phyloP scores from a whole-genome alignment of 2,888 invertebrate species.

The Trissolcus japonicus region DNA sequence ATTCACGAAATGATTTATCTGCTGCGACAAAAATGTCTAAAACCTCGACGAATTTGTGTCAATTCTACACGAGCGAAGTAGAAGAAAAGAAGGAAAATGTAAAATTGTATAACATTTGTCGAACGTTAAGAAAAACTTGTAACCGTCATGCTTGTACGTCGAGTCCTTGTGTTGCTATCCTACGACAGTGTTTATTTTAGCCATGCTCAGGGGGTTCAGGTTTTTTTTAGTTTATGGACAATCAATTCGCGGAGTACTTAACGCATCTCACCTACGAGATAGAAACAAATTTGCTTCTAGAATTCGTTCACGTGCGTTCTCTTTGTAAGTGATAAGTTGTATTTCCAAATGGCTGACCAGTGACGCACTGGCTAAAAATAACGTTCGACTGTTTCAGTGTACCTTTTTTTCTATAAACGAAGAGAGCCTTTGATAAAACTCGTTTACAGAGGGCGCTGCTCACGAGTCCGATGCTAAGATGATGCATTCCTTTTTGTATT shows the following conservation, averaged over 20 bases:
- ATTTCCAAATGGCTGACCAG: conserved; percentile 21
- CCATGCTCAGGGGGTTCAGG: conserved; percentile 16
- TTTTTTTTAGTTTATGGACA: conserved; percentile 37
- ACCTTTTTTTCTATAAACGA: no score
- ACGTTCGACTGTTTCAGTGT: no score
- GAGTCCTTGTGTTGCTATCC: conserved; percentile 67
- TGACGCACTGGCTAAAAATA: neutral
- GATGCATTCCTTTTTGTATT: neutral
- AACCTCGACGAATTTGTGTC: conserved; percentile 9
- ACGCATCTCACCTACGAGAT: conserved; percentile 7
- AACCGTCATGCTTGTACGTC: conserved; percentile 61
- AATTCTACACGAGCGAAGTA: neutral
- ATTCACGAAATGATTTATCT: no score
- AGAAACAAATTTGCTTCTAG: neutral
- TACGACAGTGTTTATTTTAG: neutral
- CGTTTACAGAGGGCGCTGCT: conserved; percentile 2
- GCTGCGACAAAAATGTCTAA: no score
- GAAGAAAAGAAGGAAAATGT: conserved; percentile 51
- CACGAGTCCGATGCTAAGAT: conserved; percentile 10
- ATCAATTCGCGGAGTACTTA: conserved; percentile 40
- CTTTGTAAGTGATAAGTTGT: conserved; percentile 19
- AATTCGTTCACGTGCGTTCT: conserved; percentile 7
- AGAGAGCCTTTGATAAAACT: no score
- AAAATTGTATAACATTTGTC: conserved; percentile 65
- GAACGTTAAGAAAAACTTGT: conserved; percentile 60